Percentiles rank a stretch among this genome's conserved stretches.
These are phyloP conservation scores for Lethrus apterus DNA, from an alignment of 1,140 invertebrate genomes.

Conservation along the genomic window DNA sequence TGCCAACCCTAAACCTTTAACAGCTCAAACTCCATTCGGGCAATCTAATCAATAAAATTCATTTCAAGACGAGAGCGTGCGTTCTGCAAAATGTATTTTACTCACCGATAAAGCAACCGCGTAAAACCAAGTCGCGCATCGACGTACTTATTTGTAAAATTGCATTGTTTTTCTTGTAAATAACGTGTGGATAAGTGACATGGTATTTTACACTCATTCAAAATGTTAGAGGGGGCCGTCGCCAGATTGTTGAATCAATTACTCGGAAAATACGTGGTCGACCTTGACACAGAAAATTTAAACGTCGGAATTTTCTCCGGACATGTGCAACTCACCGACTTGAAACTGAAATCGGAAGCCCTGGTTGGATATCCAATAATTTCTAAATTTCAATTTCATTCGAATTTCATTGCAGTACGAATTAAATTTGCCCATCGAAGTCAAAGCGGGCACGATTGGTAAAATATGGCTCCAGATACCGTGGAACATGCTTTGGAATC, in stretches of 20 bases:
- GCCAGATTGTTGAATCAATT: conserved; percentile 70
- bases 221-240: conserved; percentile 71
- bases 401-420: conserved; percentile 60
- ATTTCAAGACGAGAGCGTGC: too few relatives aligned
- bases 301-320: conserved; percentile 78
- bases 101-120: too few relatives aligned
- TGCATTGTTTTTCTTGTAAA: too few relatives aligned
- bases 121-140: too few relatives aligned
- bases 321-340: conserved; percentile 65
- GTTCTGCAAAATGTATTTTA: too few relatives aligned
- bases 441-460: conserved; percentile 70
- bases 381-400: neutral
- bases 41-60: too few relatives aligned
- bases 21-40: too few relatives aligned
- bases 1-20: too few relatives aligned
- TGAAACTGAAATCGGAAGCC: conserved; percentile 72
- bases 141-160: too few relatives aligned
- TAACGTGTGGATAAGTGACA: too few relatives aligned
- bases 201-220: too few relatives aligned
- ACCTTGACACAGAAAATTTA: conserved; percentile 73
- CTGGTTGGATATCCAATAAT: conserved; percentile 50
- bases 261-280: conserved; percentile 73
- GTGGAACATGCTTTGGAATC: conserved; percentile 64
- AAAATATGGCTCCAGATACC: conserved; percentile 70
- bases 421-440: conserved; percentile 71